Base-by-base conservation (phyloP, 2,888 invertebrate genomes). In the Drosophila tanythrix region DNA sequence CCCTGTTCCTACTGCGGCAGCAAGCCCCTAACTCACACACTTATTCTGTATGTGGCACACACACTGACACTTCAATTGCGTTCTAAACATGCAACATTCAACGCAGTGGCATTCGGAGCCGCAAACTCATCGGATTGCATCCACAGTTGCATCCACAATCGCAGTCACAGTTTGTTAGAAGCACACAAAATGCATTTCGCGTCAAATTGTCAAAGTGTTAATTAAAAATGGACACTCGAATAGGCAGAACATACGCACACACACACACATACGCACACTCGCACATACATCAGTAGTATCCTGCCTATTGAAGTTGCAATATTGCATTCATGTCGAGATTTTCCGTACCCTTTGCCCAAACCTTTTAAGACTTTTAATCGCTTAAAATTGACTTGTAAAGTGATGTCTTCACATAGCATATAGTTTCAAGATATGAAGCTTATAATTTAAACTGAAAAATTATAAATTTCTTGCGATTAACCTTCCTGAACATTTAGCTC, bases 141-240 rank as follows among this genome's bases (percentile, higher is more conserved):
- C 55, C 33, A 50, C 61, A 64, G 51, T 31, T 40, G 53, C 43
- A 64, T 36, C 63, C 52, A 36, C 64, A 57, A 15, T 61, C 36
- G 29, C 53, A 72, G 65, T 40, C 35, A 21, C 29, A 36, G 65
- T 74, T 69, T 70, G 70, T 74, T 75, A 36, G 40, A 38, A 70
- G 68, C 76, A 68, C 79, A 74, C 78, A 76, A 81, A 85, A 81
- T 89, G 89, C 88, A 88, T 77, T 86, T 82, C 81, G 84, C 83
- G 83, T 85, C 90, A 82, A 82, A 80, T 86, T 90, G 89, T 89
- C 89, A 87, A 87, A 89, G 87, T 85, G 89, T 88, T 90, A 90
- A 90, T 90, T 90, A 88, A 90, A 90, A 90, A 90, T 90, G 91
- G 91, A 90, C 91, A 90, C 76, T 83, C 76, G 76, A 69, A 82